Conservation (phyloP, 2,797 vertebrate species). For the Sebastes diaconus region DNA sequence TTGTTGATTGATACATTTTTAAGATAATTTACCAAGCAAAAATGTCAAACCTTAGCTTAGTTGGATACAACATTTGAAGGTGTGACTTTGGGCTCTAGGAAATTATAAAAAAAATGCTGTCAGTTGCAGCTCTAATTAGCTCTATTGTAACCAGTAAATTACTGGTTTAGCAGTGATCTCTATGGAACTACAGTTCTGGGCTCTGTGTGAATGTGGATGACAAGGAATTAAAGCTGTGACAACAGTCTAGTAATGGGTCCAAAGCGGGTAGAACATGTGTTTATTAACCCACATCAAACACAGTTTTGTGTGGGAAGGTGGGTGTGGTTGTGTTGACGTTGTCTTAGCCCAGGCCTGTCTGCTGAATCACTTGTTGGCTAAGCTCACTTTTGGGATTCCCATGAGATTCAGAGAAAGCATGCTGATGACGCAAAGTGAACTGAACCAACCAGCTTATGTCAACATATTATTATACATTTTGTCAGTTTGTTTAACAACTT, state of each 20-base stretch:
- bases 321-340: not conserved
- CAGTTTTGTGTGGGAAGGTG: not conserved
- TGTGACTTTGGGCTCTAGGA: not conserved
- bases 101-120: not conserved
- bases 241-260: not conserved
- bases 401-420: not conserved
- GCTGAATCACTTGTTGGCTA: conserved; percentile 10
- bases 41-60: not conserved
- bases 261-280: not conserved
- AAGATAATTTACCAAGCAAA: not conserved
- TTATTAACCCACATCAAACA: conserved; percentile 13
- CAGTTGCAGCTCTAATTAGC: not conserved
- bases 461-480: not conserved
- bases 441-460: not conserved
- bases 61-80: not conserved
- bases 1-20: not conserved
- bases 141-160: not conserved
- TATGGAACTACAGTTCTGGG: not conserved
- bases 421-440: not conserved
- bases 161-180: not conserved
- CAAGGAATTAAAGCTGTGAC: not conserved
- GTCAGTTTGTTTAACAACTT: not conserved
- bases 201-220: not conserved
- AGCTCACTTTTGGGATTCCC: not conserved
- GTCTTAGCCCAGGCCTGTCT: not conserved